Evolutionary conservation across 2,888 invertebrate genomes (phyloP).

Genomic region (Mythimna loreyi): DNA sequence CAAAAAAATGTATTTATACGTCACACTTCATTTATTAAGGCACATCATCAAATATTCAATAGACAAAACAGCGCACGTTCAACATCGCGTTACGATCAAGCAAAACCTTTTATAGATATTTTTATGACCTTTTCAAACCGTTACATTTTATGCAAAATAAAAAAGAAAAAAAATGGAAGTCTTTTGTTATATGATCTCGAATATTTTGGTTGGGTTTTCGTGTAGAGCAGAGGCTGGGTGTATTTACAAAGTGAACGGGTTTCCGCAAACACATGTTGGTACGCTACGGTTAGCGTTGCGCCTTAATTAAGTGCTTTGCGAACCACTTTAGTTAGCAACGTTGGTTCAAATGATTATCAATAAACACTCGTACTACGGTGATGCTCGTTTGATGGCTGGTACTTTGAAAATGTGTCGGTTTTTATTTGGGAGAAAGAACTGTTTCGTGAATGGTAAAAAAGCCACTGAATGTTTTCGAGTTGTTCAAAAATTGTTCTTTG

Average conservation of each 20-base stretch:
- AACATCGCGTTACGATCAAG: constrained; percentile 35
- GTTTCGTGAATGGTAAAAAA: no score
- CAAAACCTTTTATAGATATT: constrained; percentile 40
- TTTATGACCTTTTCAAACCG: constrained; percentile 39
- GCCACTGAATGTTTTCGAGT: no score
- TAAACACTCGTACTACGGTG: constrained; percentile 30
- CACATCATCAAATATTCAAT: constrained; percentile 55
- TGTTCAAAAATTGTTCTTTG: no score
- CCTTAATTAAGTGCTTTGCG: constrained; percentile 56
- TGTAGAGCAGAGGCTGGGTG: constrained; percentile 10
- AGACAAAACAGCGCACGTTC: constrained; percentile 29
- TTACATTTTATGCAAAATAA: constrained; percentile 45
- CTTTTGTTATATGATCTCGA: constrained; percentile 46
- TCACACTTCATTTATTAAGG: constrained; percentile 29
- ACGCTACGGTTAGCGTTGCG: constrained; percentile 18
- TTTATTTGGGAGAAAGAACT: background rate
- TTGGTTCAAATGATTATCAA: constrained; percentile 53
- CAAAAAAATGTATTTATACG: background rate
- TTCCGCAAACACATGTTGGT: constrained; percentile 39
- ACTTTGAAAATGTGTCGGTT: background rate
- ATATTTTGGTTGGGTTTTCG: constrained; percentile 35
- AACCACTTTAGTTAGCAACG: constrained; percentile 42
- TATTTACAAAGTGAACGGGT: constrained; percentile 45
- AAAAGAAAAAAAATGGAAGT: constrained; percentile 16
- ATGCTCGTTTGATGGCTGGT: constrained; percentile 29